Conservation (phyloP, 2,113 vertebrate species). For the Myxocyprinus asiaticus region DNA sequence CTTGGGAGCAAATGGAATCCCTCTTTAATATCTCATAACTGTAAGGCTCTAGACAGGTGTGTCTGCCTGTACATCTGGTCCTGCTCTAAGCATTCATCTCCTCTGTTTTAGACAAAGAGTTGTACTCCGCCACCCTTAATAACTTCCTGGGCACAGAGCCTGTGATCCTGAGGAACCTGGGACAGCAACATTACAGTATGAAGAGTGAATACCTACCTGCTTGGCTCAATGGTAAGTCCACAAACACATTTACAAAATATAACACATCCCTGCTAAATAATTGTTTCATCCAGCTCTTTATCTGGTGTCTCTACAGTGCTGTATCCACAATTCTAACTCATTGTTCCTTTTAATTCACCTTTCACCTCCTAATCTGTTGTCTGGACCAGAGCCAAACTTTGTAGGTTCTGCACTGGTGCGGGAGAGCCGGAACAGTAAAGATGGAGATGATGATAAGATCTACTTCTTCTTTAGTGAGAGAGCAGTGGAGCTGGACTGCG, state of each 20-base stretch:
- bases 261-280: neutral
- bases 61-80: conserved; percentile 46
- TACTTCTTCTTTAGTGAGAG: conserved; percentile 98
- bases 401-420: conserved; percentile 87
- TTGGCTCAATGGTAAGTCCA: conserved; percentile 88
- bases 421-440: conserved; percentile 84
- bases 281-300: neutral
- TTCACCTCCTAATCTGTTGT: conserved; percentile 28
- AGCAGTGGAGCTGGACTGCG: conserved; percentile 89
- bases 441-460: conserved; percentile 92
- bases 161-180: conserved; percentile 91
- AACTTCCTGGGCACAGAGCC: conserved; percentile 96
- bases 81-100: conserved; percentile 17
- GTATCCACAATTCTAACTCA: conserved; percentile 15
- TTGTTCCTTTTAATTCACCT: neutral
- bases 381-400: conserved; percentile 86
- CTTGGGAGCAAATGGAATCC: neutral
- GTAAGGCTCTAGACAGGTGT: neutral
- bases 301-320: neutral
- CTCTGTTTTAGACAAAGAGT: conserved; percentile 80
- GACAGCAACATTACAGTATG: conserved; percentile 84
- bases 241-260: neutral
- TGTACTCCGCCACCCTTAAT: conserved; percentile 93
- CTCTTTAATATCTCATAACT: conserved; percentile 28
- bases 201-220: conserved; percentile 90